These are phyloP conservation scores for Microcebus griseorufus DNA, from an alignment of 2,113 vertebrate species.

Conservation along the genomic window DNA sequence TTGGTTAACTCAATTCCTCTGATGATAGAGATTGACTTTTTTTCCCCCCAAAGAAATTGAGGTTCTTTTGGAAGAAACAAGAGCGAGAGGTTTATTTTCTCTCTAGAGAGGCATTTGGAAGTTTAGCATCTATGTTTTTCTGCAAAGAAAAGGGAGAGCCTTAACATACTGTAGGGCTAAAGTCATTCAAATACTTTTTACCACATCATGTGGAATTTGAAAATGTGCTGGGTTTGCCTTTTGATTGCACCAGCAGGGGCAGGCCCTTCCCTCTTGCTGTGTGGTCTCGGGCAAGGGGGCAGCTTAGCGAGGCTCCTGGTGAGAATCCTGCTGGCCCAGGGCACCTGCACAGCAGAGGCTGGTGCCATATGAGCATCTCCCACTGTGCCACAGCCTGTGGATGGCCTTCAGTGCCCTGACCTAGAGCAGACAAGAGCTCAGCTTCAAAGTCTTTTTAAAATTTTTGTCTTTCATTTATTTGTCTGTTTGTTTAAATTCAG, in stretches of 20 bases:
- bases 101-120: not conserved
- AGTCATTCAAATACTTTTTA: slow-evolving; percentile 34
- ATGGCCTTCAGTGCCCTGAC: not conserved
- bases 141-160: not conserved
- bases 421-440: not conserved
- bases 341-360: too few relatives aligned
- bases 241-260: not conserved
- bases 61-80: slow-evolving; percentile 38
- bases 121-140: not conserved
- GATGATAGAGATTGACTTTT: not conserved
- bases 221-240: slow-evolving; percentile 34
- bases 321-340: not conserved
- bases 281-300: not conserved
- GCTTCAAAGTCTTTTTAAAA: not conserved
- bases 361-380: not conserved
- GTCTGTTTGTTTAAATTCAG: too few relatives aligned
- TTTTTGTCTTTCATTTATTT: not conserved
- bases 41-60: not conserved
- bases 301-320: not conserved
- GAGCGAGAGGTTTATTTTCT: slow-evolving; percentile 25
- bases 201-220: not conserved
- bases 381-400: rapidly evolving
- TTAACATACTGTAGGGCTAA: slow-evolving; percentile 35
- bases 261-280: not conserved
- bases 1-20: slow-evolving; percentile 36